phyloP scores from a whole-genome alignment of 2,888 invertebrate genomes.

The Lordiphosa andalusiaca region DNA sequence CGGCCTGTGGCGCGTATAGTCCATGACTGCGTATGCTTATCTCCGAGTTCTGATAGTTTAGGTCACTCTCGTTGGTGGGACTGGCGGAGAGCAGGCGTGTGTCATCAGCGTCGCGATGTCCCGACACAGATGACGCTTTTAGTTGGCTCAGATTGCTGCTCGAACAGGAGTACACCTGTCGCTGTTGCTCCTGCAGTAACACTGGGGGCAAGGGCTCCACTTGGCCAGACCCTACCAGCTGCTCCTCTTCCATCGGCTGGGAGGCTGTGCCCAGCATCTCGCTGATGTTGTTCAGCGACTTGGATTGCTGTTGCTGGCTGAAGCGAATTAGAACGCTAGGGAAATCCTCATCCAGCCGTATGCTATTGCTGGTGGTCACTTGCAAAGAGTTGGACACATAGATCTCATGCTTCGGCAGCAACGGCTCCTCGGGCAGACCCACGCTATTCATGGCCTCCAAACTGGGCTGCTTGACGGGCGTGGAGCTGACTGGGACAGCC shows the following conservation, averaged over 20 bases:
- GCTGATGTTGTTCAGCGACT: conserved; percentile 70
- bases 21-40: conserved; percentile 85
- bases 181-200: conserved; percentile 38
- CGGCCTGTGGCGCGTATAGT: conserved; percentile 84
- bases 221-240: background rate
- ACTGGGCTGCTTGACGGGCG: conserved; percentile 61
- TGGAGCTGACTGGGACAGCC: conserved; percentile 32
- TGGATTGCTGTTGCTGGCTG: conserved; percentile 68
- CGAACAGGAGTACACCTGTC: conserved; percentile 52
- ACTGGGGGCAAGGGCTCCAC: conserved; percentile 18
- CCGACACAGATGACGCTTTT: conserved; percentile 14
- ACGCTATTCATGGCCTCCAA: conserved; percentile 78
- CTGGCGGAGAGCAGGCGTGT: conserved; percentile 69
- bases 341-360: conserved; percentile 71
- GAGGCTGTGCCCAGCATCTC: conserved; percentile 40
- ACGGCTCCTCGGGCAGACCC: conserved; percentile 73
- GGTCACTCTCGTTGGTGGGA: conserved; percentile 83
- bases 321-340: conserved; percentile 64
- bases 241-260: no score
- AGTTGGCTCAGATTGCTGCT: conserved; percentile 48
- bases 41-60: conserved; percentile 85
- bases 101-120: conserved; percentile 29
- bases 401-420: conserved; percentile 75
- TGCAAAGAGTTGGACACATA: conserved; percentile 79
- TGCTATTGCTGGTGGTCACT: conserved; percentile 75